These are phyloP conservation scores for Tenthredo livida DNA, from an alignment of 2,888 invertebrate genomes.

Conservation along the genomic window DNA sequence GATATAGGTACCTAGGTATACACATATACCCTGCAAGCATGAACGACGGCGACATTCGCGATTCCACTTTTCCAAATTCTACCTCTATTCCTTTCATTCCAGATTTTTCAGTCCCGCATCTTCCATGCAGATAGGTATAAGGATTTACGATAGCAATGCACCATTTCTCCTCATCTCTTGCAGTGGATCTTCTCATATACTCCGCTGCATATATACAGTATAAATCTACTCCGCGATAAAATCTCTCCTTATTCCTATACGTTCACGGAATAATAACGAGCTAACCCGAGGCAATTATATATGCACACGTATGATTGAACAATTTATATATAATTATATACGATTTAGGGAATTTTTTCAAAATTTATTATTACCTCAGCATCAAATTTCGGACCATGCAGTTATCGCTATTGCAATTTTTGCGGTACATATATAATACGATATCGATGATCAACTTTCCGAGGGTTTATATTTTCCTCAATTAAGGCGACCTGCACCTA, in stretches of 20 bases:
- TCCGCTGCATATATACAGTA: background rate
- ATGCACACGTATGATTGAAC: background rate
- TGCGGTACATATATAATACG: too few species aligned
- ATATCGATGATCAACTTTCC: too few species aligned
- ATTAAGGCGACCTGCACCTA: background rate
- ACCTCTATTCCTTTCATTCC: background rate
- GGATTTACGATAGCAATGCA: background rate
- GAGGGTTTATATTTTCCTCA: too few species aligned
- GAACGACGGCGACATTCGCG: background rate
- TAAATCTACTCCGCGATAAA: background rate
- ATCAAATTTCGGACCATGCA: too few species aligned
- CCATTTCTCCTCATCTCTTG: background rate
- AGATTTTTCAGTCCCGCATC: background rate
- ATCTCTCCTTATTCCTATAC: background rate
- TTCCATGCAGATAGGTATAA: slow-evolving; percentile 1
- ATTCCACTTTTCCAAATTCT: slow-evolving; percentile 2
- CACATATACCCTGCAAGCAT: background rate
- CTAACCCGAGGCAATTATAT: background rate
- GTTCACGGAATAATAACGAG: background rate
- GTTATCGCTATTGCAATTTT: too few species aligned
- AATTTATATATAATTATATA: background rate
- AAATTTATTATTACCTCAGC: background rate
- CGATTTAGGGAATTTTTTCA: background rate
- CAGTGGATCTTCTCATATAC: background rate
- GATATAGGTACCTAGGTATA: background rate